Conservation (phyloP, 2,797 vertebrate genomes). For the Smutsia gigantea region DNA sequence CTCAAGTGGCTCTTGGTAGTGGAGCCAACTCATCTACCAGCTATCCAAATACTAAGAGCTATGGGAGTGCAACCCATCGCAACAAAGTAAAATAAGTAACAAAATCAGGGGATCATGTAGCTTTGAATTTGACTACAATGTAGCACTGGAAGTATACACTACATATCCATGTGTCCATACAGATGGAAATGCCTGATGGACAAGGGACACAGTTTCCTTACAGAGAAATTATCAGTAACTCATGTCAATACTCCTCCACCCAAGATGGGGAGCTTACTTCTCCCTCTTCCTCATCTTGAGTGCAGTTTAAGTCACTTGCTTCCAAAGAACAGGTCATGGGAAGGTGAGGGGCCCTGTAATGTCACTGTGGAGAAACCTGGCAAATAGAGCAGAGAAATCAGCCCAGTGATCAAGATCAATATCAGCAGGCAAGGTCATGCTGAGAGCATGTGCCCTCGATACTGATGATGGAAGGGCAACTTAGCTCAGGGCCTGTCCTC, state of each 20-base stretch:
- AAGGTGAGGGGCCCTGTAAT: accelerated
- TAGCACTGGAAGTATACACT: accelerated
- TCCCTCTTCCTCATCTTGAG: background rate
- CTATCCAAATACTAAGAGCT: background rate
- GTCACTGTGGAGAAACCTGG: accelerated
- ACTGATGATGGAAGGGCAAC: no score
- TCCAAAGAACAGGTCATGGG: accelerated
- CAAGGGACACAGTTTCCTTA: accelerated
- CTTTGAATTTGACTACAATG: accelerated
- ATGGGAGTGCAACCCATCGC: accelerated
- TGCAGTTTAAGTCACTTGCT: accelerated
- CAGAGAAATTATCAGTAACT: background rate
- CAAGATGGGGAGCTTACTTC: accelerated
- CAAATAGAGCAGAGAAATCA: no score
- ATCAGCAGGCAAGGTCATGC: accelerated
- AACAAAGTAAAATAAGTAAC: background rate
- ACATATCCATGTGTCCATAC: accelerated
- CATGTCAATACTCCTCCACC: background rate
- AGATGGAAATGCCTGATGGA: accelerated
- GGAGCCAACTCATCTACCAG: no score
- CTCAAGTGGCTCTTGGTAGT: accelerated
- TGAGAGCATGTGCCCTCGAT: accelerated
- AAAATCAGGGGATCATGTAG: accelerated
- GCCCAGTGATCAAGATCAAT: accelerated
- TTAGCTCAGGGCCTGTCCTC: accelerated